A percentile compares a stretch with the other conserved stretches of the same genome.
Evolutionary conservation across 2,113 vertebrate species (phyloP).

Genomic region (Triplophysa rosa): DNA sequence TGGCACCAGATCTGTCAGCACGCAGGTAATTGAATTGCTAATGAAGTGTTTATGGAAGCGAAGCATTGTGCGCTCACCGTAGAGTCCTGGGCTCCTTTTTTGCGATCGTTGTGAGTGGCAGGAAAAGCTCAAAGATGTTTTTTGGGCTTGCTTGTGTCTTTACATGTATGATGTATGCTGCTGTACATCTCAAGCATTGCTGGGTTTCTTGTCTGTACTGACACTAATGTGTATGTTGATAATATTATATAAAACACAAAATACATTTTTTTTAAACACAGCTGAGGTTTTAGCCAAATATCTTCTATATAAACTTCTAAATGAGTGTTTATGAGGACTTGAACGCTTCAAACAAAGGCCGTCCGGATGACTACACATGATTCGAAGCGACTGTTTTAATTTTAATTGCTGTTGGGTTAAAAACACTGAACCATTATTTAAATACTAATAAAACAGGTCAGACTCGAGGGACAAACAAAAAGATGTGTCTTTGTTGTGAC

Average conservation of each 20-base stretch:
- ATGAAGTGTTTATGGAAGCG: constrained; percentile 60
- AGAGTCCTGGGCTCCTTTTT: constrained; percentile 55
- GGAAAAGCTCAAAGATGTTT: not conserved
- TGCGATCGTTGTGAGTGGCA: constrained; percentile 12
- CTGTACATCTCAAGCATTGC: not conserved
- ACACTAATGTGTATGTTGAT: not conserved
- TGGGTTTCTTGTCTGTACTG: not conserved
- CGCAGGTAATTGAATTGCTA: constrained; percentile 85
- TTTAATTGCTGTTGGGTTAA: no score
- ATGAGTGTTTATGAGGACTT: no score
- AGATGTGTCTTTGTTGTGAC: no score
- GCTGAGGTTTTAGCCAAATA: no score
- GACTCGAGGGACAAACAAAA: no score
- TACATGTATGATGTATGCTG: not conserved
- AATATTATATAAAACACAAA: not conserved
- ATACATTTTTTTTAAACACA: not conserved
- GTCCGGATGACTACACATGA: not conserved
- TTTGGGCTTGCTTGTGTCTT: not conserved
- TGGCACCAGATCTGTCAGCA: constrained; percentile 87
- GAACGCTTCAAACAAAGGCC: no score
- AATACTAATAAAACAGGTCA: no score
- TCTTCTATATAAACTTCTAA: no score
- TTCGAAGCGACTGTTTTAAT: not conserved
- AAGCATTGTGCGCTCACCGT: constrained; percentile 52
- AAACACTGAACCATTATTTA: no score